Evolutionary conservation across 1,140 invertebrate species (phyloP).

Genomic region (Antheraea mylitta): DNA sequence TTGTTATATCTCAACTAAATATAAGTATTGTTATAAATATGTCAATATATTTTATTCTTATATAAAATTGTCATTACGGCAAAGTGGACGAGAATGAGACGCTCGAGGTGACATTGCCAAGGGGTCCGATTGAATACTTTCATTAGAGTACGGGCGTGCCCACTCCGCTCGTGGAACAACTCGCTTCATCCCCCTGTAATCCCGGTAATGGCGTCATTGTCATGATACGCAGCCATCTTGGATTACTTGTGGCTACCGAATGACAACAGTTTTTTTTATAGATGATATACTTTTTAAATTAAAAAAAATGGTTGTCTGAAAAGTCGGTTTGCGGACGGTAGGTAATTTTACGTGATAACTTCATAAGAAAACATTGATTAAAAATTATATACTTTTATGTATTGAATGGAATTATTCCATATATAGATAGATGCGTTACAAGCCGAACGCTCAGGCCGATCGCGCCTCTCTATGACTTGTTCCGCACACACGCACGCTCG

Average conservation of each 20-base stretch:
- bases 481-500: too few relatives aligned
- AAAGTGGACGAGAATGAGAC: slow-evolving; percentile 5
- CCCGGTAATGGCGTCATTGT: slow-evolving; percentile 34
- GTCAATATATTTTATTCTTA: neutral
- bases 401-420: too few relatives aligned
- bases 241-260: slow-evolving; percentile 1
- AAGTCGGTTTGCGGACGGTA: too few relatives aligned
- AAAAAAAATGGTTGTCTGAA: neutral
- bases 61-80: slow-evolving; percentile 1
- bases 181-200: slow-evolving; percentile 21
- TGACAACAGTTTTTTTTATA: neutral
- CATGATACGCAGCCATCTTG: slow-evolving; percentile 29
- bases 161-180: slow-evolving; percentile 1
- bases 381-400: too few relatives aligned
- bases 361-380: too few relatives aligned
- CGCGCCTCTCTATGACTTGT: too few relatives aligned
- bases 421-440: too few relatives aligned
- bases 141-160: slow-evolving; percentile 19
- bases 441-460: too few relatives aligned
- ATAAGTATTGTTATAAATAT: too few relatives aligned
- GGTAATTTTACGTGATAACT: too few relatives aligned
- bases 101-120: slow-evolving; percentile 10
- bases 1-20: too few relatives aligned
- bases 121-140: slow-evolving; percentile 28
- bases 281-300: slow-evolving; percentile 17